Percentiles rank a stretch among this genome's conserved stretches.
These are phyloP conservation scores for Chiloscyllium punctatum DNA, from an alignment of 2,797 vertebrate genomes.

Conservation along the genomic window DNA sequence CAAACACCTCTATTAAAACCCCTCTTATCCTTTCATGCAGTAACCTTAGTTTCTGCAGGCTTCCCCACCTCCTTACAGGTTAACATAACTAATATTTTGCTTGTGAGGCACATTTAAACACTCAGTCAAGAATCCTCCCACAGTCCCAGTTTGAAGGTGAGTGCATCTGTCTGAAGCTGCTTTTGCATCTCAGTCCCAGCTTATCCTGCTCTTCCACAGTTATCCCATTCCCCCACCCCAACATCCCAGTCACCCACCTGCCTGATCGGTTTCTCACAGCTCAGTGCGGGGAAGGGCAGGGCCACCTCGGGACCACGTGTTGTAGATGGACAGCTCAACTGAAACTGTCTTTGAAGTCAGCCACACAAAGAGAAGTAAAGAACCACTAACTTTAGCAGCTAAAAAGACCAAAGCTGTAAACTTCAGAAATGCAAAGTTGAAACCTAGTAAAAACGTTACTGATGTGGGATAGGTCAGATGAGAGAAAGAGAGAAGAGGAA, in stretches of 20 bases:
- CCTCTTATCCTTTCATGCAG: background rate
- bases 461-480: fast-evolving
- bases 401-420: background rate
- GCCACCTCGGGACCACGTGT: background rate
- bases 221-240: background rate
- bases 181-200: background rate
- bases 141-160: too few species aligned
- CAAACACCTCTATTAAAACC: background rate
- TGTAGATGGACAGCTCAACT: background rate
- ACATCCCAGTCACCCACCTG: background rate
- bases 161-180: background rate
- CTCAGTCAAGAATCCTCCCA: background rate
- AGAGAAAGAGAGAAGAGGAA: too few species aligned
- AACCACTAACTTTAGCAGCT: background rate
- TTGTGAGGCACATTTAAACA: background rate
- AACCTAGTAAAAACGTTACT: background rate
- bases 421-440: background rate
- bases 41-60: background rate
- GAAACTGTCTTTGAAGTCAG: background rate
- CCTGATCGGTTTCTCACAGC: background rate
- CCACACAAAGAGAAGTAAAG: background rate
- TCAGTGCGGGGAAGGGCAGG: background rate
- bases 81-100: background rate
- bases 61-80: background rate
- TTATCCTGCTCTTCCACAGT: background rate